Conservation (phyloP, 2,797 vertebrate genomes). For the Euphonia xanthogaster region DNA sequence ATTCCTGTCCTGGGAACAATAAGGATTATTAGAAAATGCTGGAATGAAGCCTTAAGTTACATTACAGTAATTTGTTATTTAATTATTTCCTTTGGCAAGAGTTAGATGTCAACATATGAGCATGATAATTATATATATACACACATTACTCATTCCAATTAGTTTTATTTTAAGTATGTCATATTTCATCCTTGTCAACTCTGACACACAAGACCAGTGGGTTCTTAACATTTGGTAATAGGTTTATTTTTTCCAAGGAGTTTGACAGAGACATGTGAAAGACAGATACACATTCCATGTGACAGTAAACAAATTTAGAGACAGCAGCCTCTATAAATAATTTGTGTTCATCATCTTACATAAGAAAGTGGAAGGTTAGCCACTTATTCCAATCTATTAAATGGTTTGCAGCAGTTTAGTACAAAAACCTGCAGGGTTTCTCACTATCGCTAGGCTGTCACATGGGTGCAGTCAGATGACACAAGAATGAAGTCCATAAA, state of each 20-base stretch:
- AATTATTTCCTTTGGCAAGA: constrained; percentile 25
- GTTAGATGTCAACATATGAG: not conserved
- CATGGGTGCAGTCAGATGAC: not conserved
- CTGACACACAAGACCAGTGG: not conserved
- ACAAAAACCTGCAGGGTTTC: constrained; percentile 52
- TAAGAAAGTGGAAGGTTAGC: constrained; percentile 48
- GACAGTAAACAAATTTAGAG: constrained; percentile 51
- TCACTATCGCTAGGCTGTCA: not conserved
- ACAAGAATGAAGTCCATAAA: constrained; percentile 23
- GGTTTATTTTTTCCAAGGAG: constrained; percentile 2
- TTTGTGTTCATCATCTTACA: constrained; percentile 37
- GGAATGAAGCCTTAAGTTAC: not conserved
- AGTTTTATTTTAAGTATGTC: not conserved
- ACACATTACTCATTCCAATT: constrained; percentile 26
- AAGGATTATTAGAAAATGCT: not conserved
- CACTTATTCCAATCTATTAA: constrained; percentile 41
- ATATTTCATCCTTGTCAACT: constrained; percentile 38
- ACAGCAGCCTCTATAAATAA: constrained; percentile 47
- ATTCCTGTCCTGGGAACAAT: not conserved
- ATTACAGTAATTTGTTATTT: not conserved
- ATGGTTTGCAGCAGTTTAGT: constrained; percentile 47
- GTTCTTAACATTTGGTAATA: not conserved
- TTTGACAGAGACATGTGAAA: constrained; percentile 28
- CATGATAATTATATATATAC: not conserved
- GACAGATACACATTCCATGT: constrained; percentile 23